Evolutionary conservation across 2,888 invertebrate species (phyloP).

Genomic region (Tethea ocularis): DNA sequence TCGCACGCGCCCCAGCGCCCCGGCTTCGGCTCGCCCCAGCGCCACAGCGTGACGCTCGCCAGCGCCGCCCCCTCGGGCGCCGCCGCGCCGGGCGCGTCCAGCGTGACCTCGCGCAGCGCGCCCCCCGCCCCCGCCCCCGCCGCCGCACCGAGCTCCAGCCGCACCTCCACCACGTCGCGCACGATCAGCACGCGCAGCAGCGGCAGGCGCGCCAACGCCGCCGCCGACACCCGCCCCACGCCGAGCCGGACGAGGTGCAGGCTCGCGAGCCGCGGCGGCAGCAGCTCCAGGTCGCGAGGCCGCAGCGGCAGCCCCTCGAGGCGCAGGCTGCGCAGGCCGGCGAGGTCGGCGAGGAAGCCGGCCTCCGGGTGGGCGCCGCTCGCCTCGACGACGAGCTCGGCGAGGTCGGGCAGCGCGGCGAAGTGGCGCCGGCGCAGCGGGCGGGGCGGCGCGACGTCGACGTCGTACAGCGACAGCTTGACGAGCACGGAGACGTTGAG

Average conservation of each 20-base stretch:
- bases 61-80: slow-evolving; percentile 16
- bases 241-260: background rate
- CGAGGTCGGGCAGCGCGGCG: background rate
- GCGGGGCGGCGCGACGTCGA: no score
- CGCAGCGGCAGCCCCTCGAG: background rate
- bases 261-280: background rate
- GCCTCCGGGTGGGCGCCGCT: background rate
- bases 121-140: background rate
- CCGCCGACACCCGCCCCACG: background rate
- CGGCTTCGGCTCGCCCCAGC: background rate
- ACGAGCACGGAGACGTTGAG: background rate
- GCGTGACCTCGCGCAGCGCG: background rate
- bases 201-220: slow-evolving; percentile 7
- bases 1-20: background rate
- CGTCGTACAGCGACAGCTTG: background rate
- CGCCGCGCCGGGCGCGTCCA: slow-evolving; percentile 4
- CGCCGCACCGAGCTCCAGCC: background rate
- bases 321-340: background rate
- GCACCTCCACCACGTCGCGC: background rate
- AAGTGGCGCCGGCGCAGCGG: background rate
- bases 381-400: slow-evolving; percentile 2
- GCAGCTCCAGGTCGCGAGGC: background rate
- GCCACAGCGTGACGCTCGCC: slow-evolving; percentile 6
- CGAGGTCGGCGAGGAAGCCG: slow-evolving; percentile 3
- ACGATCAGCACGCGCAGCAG: background rate